Evolutionary conservation across 2,888 invertebrate species (phyloP).

Genomic region (Choristoneura rosaceana): DNA sequence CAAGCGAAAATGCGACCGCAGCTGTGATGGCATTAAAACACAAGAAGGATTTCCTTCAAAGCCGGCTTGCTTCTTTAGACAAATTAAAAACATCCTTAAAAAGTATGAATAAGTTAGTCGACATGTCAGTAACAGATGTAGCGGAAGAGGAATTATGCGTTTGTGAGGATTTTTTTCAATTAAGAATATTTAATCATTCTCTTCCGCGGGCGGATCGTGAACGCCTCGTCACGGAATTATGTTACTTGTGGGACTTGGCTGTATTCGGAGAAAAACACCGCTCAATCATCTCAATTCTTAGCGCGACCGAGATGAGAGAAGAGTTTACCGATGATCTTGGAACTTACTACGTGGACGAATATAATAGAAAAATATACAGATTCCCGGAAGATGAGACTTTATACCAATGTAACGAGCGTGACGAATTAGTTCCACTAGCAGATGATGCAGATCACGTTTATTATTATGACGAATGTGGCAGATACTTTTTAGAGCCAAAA

Average conservation of each 20-base stretch:
- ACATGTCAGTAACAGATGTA: conserved; percentile 41
- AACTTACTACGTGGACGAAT: conserved; percentile 69
- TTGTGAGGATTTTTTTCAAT: conserved; percentile 72
- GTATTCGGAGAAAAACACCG: conserved; percentile 68
- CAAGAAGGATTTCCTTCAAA: conserved; percentile 71
- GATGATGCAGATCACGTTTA: conserved; percentile 71
- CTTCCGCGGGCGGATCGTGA: conserved; percentile 69
- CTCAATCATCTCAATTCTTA: conserved; percentile 76
- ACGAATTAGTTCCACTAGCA: conserved; percentile 68
- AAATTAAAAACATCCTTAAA: conserved; percentile 67
- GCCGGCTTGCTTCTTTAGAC: conserved; percentile 64
- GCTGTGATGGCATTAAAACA: conserved; percentile 66
- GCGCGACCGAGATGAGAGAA: conserved; percentile 70
- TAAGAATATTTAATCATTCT: conserved; percentile 74
- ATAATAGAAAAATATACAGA: conserved; percentile 76
- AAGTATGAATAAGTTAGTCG: conserved; percentile 52
- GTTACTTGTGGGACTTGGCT: conserved; percentile 73
- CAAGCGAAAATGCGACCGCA: conserved; percentile 63
- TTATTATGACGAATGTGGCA: conserved; percentile 78
- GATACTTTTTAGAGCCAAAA: conserved; percentile 68
- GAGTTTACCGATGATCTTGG: conserved; percentile 75
- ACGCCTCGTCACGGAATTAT: conserved; percentile 72
- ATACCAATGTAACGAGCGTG: conserved; percentile 72
- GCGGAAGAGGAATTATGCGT: conserved; percentile 60
- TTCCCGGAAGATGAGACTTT: conserved; percentile 60